A percentile compares a stretch with the other conserved stretches of the same genome.
These are phyloP conservation scores for Chiridota heheva DNA, from an alignment of 35 echinoderm and acorn worm species.

Conservation along the genomic window DNA sequence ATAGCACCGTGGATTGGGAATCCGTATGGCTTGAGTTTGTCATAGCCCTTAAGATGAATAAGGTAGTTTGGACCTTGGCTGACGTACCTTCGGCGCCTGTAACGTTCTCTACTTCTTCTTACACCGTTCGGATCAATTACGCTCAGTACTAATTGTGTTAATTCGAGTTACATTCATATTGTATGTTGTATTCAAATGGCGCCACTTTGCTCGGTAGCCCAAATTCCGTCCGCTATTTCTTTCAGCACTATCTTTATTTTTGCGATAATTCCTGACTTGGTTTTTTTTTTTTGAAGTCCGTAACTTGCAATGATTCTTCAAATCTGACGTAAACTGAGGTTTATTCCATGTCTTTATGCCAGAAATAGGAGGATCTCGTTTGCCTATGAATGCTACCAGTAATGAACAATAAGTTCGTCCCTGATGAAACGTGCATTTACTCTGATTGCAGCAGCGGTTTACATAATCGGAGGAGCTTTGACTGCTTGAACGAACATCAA, in stretches of 20 bases:
- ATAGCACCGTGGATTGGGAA: slow-evolving; percentile 64
- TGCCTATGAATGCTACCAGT: slow-evolving; percentile 4
- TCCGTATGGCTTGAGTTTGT: slow-evolving; percentile 80
- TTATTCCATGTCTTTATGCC: slow-evolving; percentile 2
- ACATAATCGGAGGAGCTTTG: too few species aligned
- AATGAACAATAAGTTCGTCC: too few species aligned
- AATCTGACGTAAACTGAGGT: slow-evolving; percentile 12
- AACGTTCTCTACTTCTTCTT: slow-evolving; percentile 27
- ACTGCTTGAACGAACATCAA: too few species aligned
- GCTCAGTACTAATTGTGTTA: slow-evolving; percentile 1
- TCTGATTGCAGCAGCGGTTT: too few species aligned
- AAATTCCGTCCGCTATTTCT: slow-evolving; percentile 40
- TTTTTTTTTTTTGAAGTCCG: neutral
- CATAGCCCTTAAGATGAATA: slow-evolving; percentile 68
- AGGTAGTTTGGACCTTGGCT: slow-evolving; percentile 55
- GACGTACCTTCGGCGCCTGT: slow-evolving; percentile 42
- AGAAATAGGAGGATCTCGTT: slow-evolving; percentile 12
- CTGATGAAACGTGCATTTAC: neutral
- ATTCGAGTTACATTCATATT: slow-evolving; percentile 25
- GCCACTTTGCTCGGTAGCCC: slow-evolving; percentile 54
- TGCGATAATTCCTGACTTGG: neutral
- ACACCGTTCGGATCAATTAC: slow-evolving; percentile 66
- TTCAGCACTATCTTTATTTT: slow-evolving; percentile 17
- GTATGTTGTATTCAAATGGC: slow-evolving; percentile 24
- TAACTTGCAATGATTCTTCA: neutral